phyloP scores from a whole-genome alignment of 1,140 invertebrate genomes.

The Tribolium castaneum region DNA sequence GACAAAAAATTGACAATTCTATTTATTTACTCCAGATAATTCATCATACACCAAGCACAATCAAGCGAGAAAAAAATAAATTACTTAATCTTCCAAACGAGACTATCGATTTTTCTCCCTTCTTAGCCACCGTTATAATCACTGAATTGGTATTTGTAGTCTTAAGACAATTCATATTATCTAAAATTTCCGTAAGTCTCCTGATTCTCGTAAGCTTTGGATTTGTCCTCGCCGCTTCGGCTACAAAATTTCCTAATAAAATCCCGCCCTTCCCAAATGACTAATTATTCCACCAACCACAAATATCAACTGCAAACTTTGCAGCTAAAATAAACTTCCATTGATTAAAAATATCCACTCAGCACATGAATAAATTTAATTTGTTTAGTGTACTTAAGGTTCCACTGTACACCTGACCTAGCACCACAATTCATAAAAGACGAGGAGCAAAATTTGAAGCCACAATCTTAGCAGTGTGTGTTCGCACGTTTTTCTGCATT shows the following conservation, averaged over 20 bases:
- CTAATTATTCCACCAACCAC: constrained; percentile 8
- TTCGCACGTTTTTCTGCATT: constrained; percentile 35
- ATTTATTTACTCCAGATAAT: background rate
- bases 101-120: background rate
- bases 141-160: constrained; percentile 33
- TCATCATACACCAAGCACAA: background rate
- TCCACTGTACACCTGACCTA: background rate
- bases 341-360: background rate
- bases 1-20: constrained; percentile 3
- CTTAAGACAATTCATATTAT: constrained; percentile 30
- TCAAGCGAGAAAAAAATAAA: background rate
- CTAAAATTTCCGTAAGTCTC: constrained; percentile 30
- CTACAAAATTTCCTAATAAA: constrained; percentile 23
- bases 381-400: constrained; percentile 8
- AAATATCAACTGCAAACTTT: background rate
- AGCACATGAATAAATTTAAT: background rate
- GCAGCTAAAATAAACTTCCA: background rate
- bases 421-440: constrained; percentile 5
- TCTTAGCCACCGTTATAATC: constrained; percentile 19
- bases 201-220: constrained; percentile 18
- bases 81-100: background rate
- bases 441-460: constrained; percentile 3
- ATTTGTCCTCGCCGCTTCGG: constrained; percentile 7
- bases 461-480: constrained; percentile 31
- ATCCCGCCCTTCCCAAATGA: background rate